Evolutionary conservation across 1,140 invertebrate species (phyloP).

Genomic region (Copidosoma floridanum): DNA sequence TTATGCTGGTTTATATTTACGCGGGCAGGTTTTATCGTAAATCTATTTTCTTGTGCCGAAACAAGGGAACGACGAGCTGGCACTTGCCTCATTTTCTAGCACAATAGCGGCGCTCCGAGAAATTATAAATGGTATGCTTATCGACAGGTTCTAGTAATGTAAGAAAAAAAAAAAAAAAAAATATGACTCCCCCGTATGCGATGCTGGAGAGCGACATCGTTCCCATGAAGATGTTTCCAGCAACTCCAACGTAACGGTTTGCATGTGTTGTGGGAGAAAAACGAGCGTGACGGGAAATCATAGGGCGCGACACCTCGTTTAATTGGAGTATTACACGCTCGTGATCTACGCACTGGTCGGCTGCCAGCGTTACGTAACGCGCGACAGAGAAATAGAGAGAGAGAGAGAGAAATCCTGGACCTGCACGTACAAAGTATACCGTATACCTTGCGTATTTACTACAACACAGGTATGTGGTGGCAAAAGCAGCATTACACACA

Average conservation of each 20-base stretch:
- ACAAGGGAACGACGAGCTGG: neutral
- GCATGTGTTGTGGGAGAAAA: neutral
- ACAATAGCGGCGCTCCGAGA: no score
- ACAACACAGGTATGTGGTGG: neutral
- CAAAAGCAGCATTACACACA: no score
- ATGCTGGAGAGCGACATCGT: no score
- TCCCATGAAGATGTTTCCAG: no score
- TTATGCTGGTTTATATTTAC: slow-evolving; percentile 10
- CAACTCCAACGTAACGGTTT: no score
- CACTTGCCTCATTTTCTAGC: neutral
- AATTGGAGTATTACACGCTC: slow-evolving; percentile 35
- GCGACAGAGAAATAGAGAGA: neutral
- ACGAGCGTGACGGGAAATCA: slow-evolving; percentile 11
- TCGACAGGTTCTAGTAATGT: no score
- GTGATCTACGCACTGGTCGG: slow-evolving; percentile 34
- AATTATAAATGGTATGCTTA: no score
- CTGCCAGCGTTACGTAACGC: slow-evolving; percentile 28
- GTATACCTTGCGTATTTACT: no score
- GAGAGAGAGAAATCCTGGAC: no score
- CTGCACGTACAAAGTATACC: no score
- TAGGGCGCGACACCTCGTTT: slow-evolving; percentile 30
- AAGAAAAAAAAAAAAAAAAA: no score
- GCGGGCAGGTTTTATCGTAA: neutral
- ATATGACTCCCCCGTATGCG: no score
- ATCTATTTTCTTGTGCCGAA: slow-evolving; percentile 15